Evolutionary conservation across 1,140 invertebrate species (phyloP), one percentile per base, ranked within the genome.

Genomic region (Planococcus citri): DNA sequence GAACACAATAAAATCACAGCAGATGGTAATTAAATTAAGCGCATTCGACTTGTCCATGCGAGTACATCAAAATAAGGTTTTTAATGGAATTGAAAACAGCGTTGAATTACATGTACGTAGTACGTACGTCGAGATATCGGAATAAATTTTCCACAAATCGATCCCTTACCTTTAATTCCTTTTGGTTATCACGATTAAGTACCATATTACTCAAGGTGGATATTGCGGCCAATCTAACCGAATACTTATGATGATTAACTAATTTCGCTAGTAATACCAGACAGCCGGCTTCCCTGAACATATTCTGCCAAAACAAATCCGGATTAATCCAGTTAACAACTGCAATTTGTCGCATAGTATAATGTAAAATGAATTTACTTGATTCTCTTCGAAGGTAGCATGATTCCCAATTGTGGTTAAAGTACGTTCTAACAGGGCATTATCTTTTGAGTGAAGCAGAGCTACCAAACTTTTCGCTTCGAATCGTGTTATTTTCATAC

Each of bases 351-450:
- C 12, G 29, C 29, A 12, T 33, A 3, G 29, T 33, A 33, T 33
- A 12, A 33, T 33, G 29, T 33, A 33, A 33, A 33, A 33, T 51
- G 3, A 71, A 71, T 75, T n/a, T 73, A 82, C 82, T 77, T 83
- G 81, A 75, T 83, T 84, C 27, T 75, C 76, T 64, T 81, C 79
- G 74, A 84, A 84, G n/a, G 83, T 82, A 29, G 81, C 80, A 76
- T 80, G 82, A 73, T 83, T 83, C 68, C 79, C 78, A 70, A 84
- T 80, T 27, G 80, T 83, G 21, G 78, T 79, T 9, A 85, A 73
- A 24, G 81, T 79, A 72, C 81, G 78, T 73, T 82, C 77, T 14
- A 84, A 74, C 6, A 84, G 73, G 9, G 77, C 76, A 70, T 79
- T 77, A 74, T 85, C 81, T 58, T 78, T 77, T 3, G 80, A 78